Percentiles rank a stretch among this genome's conserved stretches.
Evolutionary conservation across 2,113 vertebrate species (phyloP).

Genomic region (Ginglymostoma cirratum): DNA sequence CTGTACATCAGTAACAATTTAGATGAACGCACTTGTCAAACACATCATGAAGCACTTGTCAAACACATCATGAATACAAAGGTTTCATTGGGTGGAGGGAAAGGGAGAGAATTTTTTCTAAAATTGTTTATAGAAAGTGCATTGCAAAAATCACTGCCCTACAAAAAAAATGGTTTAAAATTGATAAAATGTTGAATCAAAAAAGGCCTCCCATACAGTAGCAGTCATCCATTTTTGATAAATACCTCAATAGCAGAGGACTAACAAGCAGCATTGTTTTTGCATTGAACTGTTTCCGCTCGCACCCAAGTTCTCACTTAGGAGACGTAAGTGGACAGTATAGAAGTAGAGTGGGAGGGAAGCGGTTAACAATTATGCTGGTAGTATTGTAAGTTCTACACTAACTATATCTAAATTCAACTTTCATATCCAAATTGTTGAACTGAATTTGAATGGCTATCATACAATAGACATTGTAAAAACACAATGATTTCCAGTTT

Average conservation of each 20-base stretch:
- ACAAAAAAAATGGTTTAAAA: neutral
- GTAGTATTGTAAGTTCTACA: neutral
- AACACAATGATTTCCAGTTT: neutral
- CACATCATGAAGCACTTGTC: neutral
- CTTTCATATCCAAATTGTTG: neutral
- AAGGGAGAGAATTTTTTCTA: neutral
- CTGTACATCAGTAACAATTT: conserved; percentile 19
- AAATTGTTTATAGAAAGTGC: no score
- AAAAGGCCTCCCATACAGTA: neutral
- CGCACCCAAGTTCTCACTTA: neutral
- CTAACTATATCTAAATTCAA: neutral
- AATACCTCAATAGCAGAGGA: neutral
- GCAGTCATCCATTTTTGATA: neutral
- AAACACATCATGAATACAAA: neutral
- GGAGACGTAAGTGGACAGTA: neutral
- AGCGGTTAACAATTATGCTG: neutral
- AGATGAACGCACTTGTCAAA: neutral
- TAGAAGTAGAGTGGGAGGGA: neutral
- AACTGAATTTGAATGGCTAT: neutral
- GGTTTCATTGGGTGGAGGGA: neutral
- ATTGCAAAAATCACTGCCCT: neutral
- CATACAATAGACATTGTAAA: neutral
- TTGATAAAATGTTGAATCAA: neutral
- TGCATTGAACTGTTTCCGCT: neutral
- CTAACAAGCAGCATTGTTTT: neutral